Evolutionary conservation across 2,888 invertebrate species (phyloP).

Genomic region (Heliconius ismenius): DNA sequence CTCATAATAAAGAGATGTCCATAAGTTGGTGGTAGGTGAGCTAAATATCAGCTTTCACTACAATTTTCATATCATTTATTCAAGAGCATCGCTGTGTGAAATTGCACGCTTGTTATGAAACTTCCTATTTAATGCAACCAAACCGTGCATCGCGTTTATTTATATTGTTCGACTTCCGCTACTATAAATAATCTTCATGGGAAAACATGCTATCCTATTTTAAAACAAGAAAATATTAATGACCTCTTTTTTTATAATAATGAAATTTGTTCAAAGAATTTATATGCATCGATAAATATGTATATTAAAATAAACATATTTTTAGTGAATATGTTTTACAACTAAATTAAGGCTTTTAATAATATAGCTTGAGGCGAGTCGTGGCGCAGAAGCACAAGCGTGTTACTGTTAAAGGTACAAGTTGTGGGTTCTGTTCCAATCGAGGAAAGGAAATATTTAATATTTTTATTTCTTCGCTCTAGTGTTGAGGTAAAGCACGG

Average conservation of each 20-base stretch:
- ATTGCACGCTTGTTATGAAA: constrained; percentile 52
- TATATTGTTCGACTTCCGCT: constrained; percentile 36
- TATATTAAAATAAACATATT: not conserved
- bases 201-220: constrained; percentile 23
- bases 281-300: not conserved
- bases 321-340: not conserved
- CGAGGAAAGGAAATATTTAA: not conserved
- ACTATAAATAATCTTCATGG: constrained; percentile 29
- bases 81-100: constrained; percentile 59
- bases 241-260: not conserved
- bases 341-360: too few species aligned
- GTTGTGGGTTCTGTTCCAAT: not conserved
- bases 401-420: not conserved
- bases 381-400: not conserved
- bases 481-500: not conserved
- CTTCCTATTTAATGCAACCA: constrained; percentile 45
- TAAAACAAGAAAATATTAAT: constrained; percentile 9
- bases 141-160: constrained; percentile 37
- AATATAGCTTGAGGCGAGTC: too few species aligned
- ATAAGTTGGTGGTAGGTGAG: not conserved
- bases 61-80: constrained; percentile 62
- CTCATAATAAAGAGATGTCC: not conserved
- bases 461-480: not conserved
- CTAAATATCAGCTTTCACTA: constrained; percentile 52
- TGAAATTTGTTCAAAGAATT: not conserved